Percentiles rank a stretch among this genome's conserved stretches.
These are phyloP conservation scores for Aurelia coerulea DNA, from an alignment of 30 jellyfish, hydroid and myxozoan species.

Conservation along the genomic window DNA sequence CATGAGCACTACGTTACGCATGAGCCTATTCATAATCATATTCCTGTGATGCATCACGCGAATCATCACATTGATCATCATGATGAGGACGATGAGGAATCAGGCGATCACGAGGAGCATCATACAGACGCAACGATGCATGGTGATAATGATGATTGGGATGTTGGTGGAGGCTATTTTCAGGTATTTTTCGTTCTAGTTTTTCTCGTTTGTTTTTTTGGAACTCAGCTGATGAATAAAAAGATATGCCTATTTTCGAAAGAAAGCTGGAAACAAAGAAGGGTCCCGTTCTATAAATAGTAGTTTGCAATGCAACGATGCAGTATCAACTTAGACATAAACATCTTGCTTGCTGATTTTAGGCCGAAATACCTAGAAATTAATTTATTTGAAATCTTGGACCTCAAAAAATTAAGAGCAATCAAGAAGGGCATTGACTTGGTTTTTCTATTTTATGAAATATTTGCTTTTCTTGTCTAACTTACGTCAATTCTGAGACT, in stretches of 20 bases:
- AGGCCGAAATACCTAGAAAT: no score
- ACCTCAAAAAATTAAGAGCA: no score
- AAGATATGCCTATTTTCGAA: neutral
- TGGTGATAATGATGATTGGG: slow-evolving; percentile 83
- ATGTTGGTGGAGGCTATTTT: slow-evolving; percentile 79
- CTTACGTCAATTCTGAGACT: no score
- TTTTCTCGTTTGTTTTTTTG: neutral
- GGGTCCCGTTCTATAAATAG: neutral
- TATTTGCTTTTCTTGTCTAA: no score
- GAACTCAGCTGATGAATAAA: neutral
- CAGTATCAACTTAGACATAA: no score
- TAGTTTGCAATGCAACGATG: no score
- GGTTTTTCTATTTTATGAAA: no score
- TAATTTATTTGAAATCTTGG: no score
- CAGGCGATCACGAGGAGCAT: slow-evolving; percentile 75
- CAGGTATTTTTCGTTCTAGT: slow-evolving; percentile 34
- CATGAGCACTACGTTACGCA: slow-evolving; percentile 73
- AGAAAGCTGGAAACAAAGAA: neutral
- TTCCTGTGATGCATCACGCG: slow-evolving; percentile 33
- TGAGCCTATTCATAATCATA: slow-evolving; percentile 50
- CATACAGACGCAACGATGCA: slow-evolving; percentile 70
- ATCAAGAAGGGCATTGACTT: no score
- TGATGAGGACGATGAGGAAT: slow-evolving; percentile 24
- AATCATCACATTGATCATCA: slow-evolving; percentile 52
- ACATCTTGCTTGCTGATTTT: no score